Evolutionary conservation across 2,797 vertebrate species (phyloP).

Genomic region (Microchirus variegatus): DNA sequence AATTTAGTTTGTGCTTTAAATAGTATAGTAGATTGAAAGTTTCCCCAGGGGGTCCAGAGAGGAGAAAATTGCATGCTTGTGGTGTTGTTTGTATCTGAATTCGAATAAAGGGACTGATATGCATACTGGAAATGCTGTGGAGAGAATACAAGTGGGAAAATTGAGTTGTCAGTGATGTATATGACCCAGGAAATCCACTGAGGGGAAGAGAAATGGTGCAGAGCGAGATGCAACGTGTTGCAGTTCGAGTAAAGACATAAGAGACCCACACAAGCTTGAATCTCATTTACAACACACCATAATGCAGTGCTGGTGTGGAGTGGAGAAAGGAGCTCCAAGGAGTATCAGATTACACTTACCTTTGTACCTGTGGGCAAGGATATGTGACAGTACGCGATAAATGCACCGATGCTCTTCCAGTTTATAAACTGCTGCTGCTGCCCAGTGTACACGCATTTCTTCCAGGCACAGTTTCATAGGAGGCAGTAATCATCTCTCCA

Average conservation of each 20-base stretch:
- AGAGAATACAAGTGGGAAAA: background rate
- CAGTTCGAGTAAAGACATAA: slow-evolving; percentile 2
- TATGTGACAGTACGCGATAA: slow-evolving; percentile 47
- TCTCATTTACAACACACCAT: slow-evolving; percentile 21
- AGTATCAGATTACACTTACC: slow-evolving; percentile 30
- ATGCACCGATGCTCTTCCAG: slow-evolving; percentile 15
- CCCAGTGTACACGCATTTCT: slow-evolving; percentile 16
- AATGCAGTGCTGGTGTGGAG: background rate
- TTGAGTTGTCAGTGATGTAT: background rate
- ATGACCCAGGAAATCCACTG: slow-evolving; percentile 5
- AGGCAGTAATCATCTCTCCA: slow-evolving; percentile 10
- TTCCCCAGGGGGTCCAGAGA: background rate
- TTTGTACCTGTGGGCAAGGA: slow-evolving; percentile 39
- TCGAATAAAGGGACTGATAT: background rate
- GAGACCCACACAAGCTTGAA: slow-evolving; percentile 3
- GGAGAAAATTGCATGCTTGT: slow-evolving; percentile 1
- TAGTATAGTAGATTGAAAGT: background rate
- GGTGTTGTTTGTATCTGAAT: slow-evolving; percentile 10
- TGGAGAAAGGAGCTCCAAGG: slow-evolving; percentile 17
- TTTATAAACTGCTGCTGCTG: slow-evolving; percentile 32
- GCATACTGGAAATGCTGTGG: background rate
- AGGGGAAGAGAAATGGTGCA: background rate
- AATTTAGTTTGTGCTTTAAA: background rate
- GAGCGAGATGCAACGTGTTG: background rate
- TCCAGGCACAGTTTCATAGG: slow-evolving; percentile 18